Evolutionary conservation across 2,113 vertebrate genomes (phyloP).

Genomic region (Gorsachius goisagi): DNA sequence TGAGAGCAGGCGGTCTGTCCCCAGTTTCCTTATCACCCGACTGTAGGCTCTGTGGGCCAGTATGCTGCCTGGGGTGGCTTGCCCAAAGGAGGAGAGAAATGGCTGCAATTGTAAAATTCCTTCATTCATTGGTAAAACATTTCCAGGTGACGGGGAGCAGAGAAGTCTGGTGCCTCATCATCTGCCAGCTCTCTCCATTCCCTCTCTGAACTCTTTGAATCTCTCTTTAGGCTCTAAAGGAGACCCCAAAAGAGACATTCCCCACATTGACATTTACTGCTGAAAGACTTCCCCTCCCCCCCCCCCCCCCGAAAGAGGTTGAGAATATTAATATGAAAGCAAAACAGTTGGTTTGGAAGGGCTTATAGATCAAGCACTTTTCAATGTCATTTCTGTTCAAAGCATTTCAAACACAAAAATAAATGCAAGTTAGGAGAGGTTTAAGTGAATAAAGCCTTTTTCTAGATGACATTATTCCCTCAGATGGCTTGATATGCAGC

Average conservation of each 20-base stretch:
- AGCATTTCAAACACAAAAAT: not conserved
- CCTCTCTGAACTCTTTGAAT: not conserved
- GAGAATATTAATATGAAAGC: not conserved
- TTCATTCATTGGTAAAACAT: not conserved
- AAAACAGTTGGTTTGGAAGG: not conserved
- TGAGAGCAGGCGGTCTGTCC: not conserved
- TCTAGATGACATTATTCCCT: not conserved
- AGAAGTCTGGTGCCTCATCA: not conserved
- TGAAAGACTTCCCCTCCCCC: not conserved
- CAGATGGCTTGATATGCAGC: not conserved
- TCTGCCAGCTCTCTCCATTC: not conserved
- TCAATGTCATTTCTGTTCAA: not conserved
- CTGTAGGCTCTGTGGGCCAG: not conserved
- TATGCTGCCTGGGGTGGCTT: not conserved
- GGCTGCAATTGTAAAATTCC: not conserved
- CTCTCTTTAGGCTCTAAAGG: not conserved
- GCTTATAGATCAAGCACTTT: not conserved
- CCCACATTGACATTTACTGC: not conserved
- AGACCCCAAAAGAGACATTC: not conserved
- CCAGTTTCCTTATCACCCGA: not conserved
- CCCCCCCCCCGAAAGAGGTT: accelerated
- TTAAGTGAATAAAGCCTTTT: not conserved
- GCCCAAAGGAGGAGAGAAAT: not conserved
- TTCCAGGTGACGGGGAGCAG: not conserved
- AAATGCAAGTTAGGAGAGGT: not conserved